These are phyloP conservation scores for Anthopleura xanthogrammica DNA, from an alignment of 92 coral and sea anemone genomes.

Conservation along the genomic window DNA sequence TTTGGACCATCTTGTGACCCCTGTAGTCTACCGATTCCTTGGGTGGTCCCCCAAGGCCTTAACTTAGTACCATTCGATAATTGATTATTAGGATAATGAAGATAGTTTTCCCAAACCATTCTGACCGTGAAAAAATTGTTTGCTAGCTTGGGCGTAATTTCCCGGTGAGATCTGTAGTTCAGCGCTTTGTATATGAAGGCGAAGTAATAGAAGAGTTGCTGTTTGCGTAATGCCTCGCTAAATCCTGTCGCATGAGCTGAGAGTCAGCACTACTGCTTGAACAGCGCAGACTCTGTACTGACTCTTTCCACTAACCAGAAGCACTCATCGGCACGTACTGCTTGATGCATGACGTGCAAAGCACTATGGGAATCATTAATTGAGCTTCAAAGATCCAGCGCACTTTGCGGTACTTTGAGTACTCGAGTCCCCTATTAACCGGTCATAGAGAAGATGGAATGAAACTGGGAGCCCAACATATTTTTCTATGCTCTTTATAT, in stretches of 20 bases:
- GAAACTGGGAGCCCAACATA: too few species aligned
- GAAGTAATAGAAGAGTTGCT: not conserved
- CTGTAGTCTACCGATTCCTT: not conserved
- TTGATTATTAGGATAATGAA: not conserved
- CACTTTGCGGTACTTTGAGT: not conserved
- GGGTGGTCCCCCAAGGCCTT: not conserved
- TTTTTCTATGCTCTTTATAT: too few species aligned
- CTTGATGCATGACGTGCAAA: not conserved
- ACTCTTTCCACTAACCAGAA: not conserved
- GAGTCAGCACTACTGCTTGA: not conserved
- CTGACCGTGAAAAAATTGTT: not conserved
- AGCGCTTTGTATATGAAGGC: not conserved
- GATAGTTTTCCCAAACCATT: not conserved
- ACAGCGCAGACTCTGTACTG: not conserved
- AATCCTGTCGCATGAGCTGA: not conserved
- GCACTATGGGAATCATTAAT: too few species aligned
- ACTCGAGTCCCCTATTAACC: too few species aligned
- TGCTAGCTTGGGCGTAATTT: not conserved
- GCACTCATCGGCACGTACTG: not conserved
- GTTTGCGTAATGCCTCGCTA: not conserved
- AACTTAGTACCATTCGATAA: not conserved
- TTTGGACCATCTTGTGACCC: constrained; percentile 10
- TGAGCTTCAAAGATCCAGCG: not conserved
- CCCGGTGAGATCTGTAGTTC: not conserved
- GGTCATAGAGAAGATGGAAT: too few species aligned